Percentiles rank a stretch among this genome's conserved stretches.
Evolutionary conservation across 1,140 invertebrate species (phyloP).

Genomic region (Zaprionus tsacasi): DNA sequence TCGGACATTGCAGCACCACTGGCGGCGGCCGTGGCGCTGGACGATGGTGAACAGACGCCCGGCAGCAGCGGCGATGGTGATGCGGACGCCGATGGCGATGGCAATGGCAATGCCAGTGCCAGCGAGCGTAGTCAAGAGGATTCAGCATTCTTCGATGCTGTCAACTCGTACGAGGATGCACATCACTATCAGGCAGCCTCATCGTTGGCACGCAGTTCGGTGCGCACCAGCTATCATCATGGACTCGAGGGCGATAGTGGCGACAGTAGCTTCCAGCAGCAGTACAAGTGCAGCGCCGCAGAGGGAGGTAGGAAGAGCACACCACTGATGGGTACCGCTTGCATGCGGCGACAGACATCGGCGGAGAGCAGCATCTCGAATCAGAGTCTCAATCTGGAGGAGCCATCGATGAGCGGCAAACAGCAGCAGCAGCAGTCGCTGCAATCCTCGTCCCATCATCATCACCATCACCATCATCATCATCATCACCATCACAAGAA

Average conservation of each 20-base stretch:
- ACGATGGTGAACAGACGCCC: slow-evolving; percentile 60
- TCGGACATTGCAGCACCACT: slow-evolving; percentile 86
- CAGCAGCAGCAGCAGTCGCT: slow-evolving; percentile 34
- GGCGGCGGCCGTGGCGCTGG: slow-evolving; percentile 39
- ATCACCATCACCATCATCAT: slow-evolving; percentile 57
- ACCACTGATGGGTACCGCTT: slow-evolving; percentile 64
- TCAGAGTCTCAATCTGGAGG: slow-evolving; percentile 79
- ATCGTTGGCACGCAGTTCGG: slow-evolving; percentile 76
- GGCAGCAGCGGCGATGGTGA: slow-evolving; percentile 63
- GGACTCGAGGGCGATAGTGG: slow-evolving; percentile 55
- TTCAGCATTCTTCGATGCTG: slow-evolving; percentile 76
- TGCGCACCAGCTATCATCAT: slow-evolving; percentile 74
- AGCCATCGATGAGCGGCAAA: slow-evolving; percentile 28
- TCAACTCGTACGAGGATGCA: slow-evolving; percentile 75
- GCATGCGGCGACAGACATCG: slow-evolving; percentile 80
- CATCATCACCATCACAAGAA: slow-evolving; percentile 60
- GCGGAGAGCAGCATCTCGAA: slow-evolving; percentile 83
- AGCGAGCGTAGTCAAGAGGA: slow-evolving; percentile 81
- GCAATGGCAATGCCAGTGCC: slow-evolving; percentile 60
- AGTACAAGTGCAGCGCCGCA: slow-evolving; percentile 75
- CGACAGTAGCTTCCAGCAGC: slow-evolving; percentile 80
- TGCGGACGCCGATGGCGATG: slow-evolving; percentile 32
- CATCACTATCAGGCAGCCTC: slow-evolving; percentile 67
- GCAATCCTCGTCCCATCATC: slow-evolving; percentile 41
- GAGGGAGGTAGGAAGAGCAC: slow-evolving; percentile 71